These are phyloP conservation scores for Xenopus laevis DNA, from an alignment of 2,113 vertebrate genomes.

Conservation along the genomic window DNA sequence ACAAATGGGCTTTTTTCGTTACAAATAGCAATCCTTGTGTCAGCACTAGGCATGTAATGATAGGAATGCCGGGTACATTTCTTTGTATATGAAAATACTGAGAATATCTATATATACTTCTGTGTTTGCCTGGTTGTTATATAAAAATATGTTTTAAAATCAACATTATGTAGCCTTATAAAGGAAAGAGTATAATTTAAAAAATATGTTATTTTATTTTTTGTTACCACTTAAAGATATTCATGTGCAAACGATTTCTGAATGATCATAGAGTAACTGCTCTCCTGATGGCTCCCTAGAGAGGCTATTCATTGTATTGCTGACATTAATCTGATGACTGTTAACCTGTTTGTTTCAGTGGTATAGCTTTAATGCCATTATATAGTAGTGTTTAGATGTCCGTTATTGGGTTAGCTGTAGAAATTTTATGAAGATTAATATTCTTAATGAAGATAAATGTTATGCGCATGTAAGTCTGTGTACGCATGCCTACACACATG, in stretches of 20 bases:
- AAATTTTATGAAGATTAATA: too few species aligned
- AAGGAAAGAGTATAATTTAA: background rate
- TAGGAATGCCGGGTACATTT: too few species aligned
- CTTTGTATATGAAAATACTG: too few species aligned
- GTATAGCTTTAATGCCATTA: background rate
- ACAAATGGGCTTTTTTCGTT: slow-evolving; percentile 1
- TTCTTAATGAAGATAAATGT: too few species aligned
- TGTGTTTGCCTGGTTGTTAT: background rate
- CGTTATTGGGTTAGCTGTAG: background rate
- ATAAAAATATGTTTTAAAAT: background rate
- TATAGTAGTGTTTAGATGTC: background rate
- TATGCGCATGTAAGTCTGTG: too few species aligned
- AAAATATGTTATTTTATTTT: background rate
- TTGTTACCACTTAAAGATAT: background rate
- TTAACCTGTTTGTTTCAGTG: background rate
- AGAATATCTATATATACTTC: too few species aligned
- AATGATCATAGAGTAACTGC: background rate
- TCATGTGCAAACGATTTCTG: background rate
- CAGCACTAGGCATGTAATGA: background rate
- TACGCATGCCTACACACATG: too few species aligned
- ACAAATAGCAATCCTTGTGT: background rate
- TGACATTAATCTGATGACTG: background rate
- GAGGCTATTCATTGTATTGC: background rate
- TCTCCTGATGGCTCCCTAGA: background rate
- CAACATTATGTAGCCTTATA: background rate